Conservation (phyloP, 2,888 invertebrate species). For the Creontiades dilutus region DNA sequence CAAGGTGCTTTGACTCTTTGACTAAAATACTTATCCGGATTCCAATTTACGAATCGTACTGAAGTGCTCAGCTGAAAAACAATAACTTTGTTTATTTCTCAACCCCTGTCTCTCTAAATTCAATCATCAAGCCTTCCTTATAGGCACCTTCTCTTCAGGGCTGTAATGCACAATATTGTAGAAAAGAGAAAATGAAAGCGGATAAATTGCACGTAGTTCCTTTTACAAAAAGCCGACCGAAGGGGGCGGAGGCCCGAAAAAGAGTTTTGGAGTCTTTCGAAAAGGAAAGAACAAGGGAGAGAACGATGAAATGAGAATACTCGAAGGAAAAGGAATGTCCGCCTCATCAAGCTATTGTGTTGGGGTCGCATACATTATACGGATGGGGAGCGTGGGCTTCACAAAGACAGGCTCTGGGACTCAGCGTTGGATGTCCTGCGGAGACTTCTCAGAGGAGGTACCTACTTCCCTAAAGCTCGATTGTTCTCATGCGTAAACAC, state of each 20-base stretch:
- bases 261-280: background rate
- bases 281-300: background rate
- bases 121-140: no score
- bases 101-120: no score
- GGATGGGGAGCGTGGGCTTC: constrained; percentile 53
- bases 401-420: constrained; percentile 38
- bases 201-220: no score
- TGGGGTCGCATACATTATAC: constrained; percentile 60
- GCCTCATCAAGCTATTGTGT: constrained; percentile 60
- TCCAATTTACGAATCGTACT: no score
- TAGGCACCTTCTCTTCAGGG: no score
- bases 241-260: background rate
- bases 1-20: no score
- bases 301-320: constrained; percentile 51
- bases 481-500: constrained; percentile 42
- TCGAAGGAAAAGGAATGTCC: constrained; percentile 53
- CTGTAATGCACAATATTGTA: no score
- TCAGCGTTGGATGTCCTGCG: constrained; percentile 11
- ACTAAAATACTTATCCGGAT: no score
- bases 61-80: no score
- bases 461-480: constrained; percentile 15
- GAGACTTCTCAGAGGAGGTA: background rate
- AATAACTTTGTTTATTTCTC: no score
- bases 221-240: background rate
- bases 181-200: no score